Percentiles rank a stretch among this genome's conserved stretches.
Conservation (phyloP, 2,888 invertebrate species). For the Clistopyga incitator region DNA sequence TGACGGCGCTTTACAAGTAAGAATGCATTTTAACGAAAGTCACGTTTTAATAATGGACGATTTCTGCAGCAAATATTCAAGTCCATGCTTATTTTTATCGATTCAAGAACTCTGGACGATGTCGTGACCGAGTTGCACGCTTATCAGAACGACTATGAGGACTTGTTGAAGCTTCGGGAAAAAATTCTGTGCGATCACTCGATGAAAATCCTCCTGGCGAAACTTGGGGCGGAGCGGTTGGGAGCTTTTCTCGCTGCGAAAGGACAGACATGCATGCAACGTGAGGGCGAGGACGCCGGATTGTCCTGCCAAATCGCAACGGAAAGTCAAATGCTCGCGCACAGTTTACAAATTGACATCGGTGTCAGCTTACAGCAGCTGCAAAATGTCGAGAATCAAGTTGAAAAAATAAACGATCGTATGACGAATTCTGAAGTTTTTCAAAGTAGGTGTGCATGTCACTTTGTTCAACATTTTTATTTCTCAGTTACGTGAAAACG, state of each 20-base stretch:
- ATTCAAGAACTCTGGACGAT: slow-evolving; percentile 86
- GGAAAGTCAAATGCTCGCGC: slow-evolving; percentile 82
- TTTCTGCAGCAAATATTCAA: background rate
- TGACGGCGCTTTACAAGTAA: slow-evolving; percentile 89
- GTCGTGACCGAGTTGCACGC: slow-evolving; percentile 87
- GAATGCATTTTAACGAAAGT: slow-evolving; percentile 74
- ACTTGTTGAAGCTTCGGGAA: slow-evolving; percentile 87
- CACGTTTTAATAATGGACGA: background rate
- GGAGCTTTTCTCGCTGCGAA: slow-evolving; percentile 77
- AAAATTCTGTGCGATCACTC: slow-evolving; percentile 85
- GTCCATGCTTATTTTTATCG: slow-evolving; percentile 25
- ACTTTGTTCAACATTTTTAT: slow-evolving; percentile 4
- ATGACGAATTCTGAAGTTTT: slow-evolving; percentile 79
- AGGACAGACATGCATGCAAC: slow-evolving; percentile 83
- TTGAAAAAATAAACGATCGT: slow-evolving; percentile 84
- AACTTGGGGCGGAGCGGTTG: slow-evolving; percentile 77
- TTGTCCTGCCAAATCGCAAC: slow-evolving; percentile 83
- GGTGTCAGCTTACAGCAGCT: slow-evolving; percentile 85
- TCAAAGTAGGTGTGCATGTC: slow-evolving; percentile 66
- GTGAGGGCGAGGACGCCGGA: slow-evolving; percentile 80
- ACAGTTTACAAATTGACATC: slow-evolving; percentile 83
- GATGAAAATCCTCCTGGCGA: slow-evolving; percentile 76
- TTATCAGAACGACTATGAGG: slow-evolving; percentile 87
- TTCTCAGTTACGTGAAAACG: background rate
- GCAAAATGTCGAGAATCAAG: slow-evolving; percentile 85